Evolutionary conservation across 2,888 invertebrate genomes (phyloP).

Genomic region (Pycnomerus fuliginosus): DNA sequence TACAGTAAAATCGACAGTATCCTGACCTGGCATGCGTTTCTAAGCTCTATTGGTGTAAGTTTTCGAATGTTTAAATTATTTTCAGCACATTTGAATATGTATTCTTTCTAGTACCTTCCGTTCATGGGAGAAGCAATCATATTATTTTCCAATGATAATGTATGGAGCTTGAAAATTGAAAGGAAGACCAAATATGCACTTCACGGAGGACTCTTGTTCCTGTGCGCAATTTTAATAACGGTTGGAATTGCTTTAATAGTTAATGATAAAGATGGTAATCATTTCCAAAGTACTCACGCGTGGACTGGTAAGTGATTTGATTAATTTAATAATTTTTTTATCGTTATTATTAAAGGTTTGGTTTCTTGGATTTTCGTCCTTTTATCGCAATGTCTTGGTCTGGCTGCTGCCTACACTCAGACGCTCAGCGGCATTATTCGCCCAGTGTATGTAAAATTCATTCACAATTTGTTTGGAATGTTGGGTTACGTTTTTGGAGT

Average conservation of each 20-base stretch:
- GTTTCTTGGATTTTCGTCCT: constrained; percentile 34
- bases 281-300: constrained; percentile 35
- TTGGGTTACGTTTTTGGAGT: constrained; percentile 32
- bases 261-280: constrained; percentile 18
- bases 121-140: constrained; percentile 41
- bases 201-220: constrained; percentile 33
- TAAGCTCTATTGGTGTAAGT: constrained; percentile 41
- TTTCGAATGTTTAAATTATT: constrained; percentile 4
- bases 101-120: constrained; percentile 35
- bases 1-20: constrained; percentile 21
- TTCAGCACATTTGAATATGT: constrained; percentile 3
- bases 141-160: constrained; percentile 36
- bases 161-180: constrained; percentile 33
- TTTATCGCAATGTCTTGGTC: constrained; percentile 28
- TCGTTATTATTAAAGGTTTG: constrained; percentile 28
- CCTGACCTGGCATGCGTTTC: constrained; percentile 37
- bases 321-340: constrained; percentile 3
- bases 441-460: constrained; percentile 32
- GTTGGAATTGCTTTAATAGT: constrained; percentile 35
- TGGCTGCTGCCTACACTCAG: constrained; percentile 27
- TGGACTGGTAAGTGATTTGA: constrained; percentile 30
- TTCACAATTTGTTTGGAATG: constrained; percentile 34
- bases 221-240: constrained; percentile 30
- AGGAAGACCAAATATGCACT: constrained; percentile 34
- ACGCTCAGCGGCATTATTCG: constrained; percentile 18